Evolutionary conservation across 2,888 invertebrate genomes (phyloP).

Genomic region (Drosophila cracens): DNA sequence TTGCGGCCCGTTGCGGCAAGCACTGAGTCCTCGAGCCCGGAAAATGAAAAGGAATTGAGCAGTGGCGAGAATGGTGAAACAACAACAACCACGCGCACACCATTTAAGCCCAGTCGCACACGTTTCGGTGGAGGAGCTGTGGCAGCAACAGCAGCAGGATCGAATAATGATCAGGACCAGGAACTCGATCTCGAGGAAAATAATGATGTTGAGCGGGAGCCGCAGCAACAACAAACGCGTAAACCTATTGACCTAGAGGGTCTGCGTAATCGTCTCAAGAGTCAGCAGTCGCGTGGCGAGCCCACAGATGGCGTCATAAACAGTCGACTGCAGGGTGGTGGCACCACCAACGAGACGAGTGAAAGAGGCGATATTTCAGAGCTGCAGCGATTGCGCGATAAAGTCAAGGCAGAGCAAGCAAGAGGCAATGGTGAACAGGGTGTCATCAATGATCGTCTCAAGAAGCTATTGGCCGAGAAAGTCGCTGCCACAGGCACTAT

Average conservation of each 20-base stretch:
- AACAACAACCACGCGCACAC: conserved; percentile 49
- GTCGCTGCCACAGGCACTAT: conserved; percentile 2
- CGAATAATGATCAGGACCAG: neutral
- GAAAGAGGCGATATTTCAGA: conserved; percentile 49
- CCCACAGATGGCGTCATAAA: conserved; percentile 51
- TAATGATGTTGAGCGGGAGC: conserved; percentile 7
- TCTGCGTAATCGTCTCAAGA: conserved; percentile 65
- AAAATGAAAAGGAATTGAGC: neutral
- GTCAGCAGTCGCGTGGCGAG: conserved; percentile 55
- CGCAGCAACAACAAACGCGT: conserved; percentile 6
- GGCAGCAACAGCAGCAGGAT: conserved; percentile 2
- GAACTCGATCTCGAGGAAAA: conserved; percentile 8
- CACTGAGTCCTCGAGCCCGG: conserved; percentile 1
- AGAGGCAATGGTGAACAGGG: conserved; percentile 60
- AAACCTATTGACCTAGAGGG: conserved; percentile 54
- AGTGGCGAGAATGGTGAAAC: conserved; percentile 2
- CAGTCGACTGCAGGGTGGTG: conserved; percentile 29
- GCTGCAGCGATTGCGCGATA: conserved; percentile 65
- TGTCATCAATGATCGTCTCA: conserved; percentile 69
- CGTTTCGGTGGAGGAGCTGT: conserved; percentile 27
- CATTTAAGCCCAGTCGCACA: conserved; percentile 49
- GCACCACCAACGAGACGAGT: conserved; percentile 11
- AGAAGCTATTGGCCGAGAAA: conserved; percentile 68
- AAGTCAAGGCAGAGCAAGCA: conserved; percentile 66
- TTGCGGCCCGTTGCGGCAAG: conserved; percentile 67